These are phyloP conservation scores for Aythya baeri DNA, from an alignment of 2,113 vertebrate species.

Conservation along the genomic window DNA sequence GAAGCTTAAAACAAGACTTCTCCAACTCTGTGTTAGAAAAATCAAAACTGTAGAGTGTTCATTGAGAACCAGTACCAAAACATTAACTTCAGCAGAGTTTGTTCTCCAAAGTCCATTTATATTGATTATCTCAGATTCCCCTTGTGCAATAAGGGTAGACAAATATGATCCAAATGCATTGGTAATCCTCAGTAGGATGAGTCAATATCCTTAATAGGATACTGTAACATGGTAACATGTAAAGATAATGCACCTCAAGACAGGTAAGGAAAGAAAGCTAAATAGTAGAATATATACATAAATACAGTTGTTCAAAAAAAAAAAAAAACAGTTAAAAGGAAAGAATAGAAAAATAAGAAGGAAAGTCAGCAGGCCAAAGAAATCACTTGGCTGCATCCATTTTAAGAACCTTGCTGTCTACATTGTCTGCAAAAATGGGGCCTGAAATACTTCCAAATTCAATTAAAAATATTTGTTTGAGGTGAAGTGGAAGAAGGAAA, in stretches of 20 bases:
- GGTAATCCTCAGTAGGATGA: background rate
- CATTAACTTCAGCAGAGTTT: background rate
- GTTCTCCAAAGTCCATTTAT: background rate
- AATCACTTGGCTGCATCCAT: background rate
- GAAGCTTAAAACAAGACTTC: background rate
- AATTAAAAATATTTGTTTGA: slow-evolving; percentile 10
- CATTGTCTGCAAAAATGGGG: background rate
- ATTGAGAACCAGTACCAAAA: background rate
- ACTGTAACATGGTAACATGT: background rate
- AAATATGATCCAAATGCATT: background rate
- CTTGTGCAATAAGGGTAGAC: background rate
- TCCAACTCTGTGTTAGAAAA: background rate
- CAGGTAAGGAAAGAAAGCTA: background rate
- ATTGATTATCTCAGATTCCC: background rate
- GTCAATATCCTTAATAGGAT: background rate
- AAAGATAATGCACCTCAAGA: background rate
- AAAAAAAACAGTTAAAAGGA: background rate
- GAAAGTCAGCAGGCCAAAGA: background rate
- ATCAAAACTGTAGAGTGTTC: background rate
- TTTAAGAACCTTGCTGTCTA: background rate
- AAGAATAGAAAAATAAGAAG: background rate
- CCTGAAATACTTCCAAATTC: slow-evolving; percentile 7
- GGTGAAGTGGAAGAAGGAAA: background rate
- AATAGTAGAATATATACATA: background rate
- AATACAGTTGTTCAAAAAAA: background rate